Evolutionary conservation across 2,888 invertebrate genomes (phyloP).

Genomic region (Oligia fasciuncula): DNA sequence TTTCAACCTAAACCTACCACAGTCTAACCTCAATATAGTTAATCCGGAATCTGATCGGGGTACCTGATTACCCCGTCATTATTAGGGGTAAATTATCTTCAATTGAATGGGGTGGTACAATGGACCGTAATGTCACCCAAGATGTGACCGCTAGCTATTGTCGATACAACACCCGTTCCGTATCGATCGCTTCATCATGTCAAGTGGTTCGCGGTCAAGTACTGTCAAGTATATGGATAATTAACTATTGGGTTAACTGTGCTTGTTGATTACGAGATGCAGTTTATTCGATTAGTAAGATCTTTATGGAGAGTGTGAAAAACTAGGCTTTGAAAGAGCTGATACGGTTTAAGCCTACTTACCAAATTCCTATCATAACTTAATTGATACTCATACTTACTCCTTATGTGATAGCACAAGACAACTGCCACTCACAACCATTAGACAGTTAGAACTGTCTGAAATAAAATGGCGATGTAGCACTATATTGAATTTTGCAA

Average conservation of each 20-base stretch:
- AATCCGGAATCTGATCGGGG: conserved; percentile 46
- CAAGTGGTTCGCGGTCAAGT: conserved; percentile 58
- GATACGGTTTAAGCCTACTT: neutral
- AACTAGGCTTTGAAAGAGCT: neutral
- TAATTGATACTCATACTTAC: neutral
- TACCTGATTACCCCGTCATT: conserved; percentile 47
- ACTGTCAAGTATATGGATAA: conserved; percentile 25
- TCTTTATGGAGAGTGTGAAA: neutral
- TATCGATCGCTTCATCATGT: conserved; percentile 60
- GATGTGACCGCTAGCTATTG: conserved; percentile 62
- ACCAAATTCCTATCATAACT: neutral
- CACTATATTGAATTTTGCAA: neutral
- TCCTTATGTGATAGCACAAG: too few relatives aligned
- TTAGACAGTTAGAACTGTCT: neutral
- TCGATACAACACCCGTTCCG: conserved; percentile 59
- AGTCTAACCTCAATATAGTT: conserved; percentile 25
- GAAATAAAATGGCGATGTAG: neutral
- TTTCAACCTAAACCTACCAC: conserved; percentile 23
- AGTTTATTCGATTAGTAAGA: neutral
- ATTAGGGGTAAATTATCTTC: conserved; percentile 57
- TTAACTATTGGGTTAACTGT: conserved; percentile 31
- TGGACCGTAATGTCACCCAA: conserved; percentile 59
- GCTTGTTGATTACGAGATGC: conserved; percentile 12
- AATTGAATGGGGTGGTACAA: conserved; percentile 56
- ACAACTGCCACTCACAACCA: neutral